Conservation (phyloP, 2,888 invertebrate genomes). For the Zaprionus lineosus region DNA sequence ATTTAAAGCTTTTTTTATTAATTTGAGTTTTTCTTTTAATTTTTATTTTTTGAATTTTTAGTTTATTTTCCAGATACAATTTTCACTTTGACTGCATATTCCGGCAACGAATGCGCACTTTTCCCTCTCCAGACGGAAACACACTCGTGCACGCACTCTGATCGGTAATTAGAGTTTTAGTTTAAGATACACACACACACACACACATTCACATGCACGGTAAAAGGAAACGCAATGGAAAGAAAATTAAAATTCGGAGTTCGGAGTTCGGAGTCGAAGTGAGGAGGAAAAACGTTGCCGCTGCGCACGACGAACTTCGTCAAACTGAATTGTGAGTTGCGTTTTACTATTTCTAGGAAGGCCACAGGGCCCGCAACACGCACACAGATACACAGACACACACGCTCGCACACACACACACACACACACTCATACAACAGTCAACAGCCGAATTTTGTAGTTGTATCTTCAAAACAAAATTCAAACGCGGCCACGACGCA, state of each 20-base stretch:
- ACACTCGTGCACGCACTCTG: constrained; percentile 7
- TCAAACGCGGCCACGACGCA: constrained; percentile 45
- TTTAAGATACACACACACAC: constrained; percentile 6
- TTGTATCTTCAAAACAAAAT: constrained; percentile 62
- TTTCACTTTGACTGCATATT: constrained; percentile 14
- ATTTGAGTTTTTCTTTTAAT: not conserved
- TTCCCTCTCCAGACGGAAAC: constrained; percentile 2
- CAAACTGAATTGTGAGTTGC: constrained; percentile 76
- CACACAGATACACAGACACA: constrained; percentile 11
- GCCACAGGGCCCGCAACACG: constrained; percentile 50
- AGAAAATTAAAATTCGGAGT: constrained; percentile 1
- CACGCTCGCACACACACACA: not conserved
- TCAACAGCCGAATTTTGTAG: constrained; percentile 52
- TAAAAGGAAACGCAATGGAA: not conserved
- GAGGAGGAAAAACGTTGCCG: constrained; percentile 66
- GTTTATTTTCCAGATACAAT: not conserved
- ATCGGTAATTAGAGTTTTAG: not conserved
- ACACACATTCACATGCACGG: not conserved
- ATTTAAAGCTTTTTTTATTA: not conserved
- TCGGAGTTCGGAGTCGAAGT: constrained; percentile 16
- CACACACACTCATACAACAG: not conserved
- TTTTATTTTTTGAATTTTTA: not conserved
- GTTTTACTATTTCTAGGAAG: constrained; percentile 81
- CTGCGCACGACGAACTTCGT: constrained; percentile 79
- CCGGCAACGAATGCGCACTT: constrained; percentile 11